Percentiles rank a stretch among this genome's conserved stretches.
Conservation (phyloP, 2,797 vertebrate species). For the Intellagama lesueurii region DNA sequence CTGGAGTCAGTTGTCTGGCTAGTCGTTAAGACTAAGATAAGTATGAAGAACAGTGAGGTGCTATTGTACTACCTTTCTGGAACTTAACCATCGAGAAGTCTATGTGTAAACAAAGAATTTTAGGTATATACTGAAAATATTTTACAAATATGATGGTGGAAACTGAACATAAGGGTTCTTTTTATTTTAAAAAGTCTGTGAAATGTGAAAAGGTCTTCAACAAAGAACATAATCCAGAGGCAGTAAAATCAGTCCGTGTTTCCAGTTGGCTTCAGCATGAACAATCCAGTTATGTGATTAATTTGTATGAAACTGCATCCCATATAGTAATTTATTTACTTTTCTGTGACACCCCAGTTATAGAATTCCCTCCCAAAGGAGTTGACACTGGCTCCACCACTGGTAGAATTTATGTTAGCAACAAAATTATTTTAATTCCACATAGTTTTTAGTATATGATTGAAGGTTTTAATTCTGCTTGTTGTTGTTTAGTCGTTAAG, state of each 20-base stretch:
- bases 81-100: slow-evolving; percentile 74
- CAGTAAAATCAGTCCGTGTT: slow-evolving; percentile 5
- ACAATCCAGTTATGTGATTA: neutral
- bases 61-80: slow-evolving; percentile 75
- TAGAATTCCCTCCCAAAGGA: neutral
- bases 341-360: neutral
- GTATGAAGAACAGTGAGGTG: slow-evolving; percentile 78
- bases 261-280: neutral
- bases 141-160: slow-evolving; percentile 67
- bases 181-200: slow-evolving; percentile 48
- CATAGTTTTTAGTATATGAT: neutral
- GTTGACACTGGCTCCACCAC: neutral
- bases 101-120: slow-evolving; percentile 76
- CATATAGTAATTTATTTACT: slow-evolving; percentile 8
- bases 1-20: slow-evolving; percentile 86
- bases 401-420: neutral
- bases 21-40: slow-evolving; percentile 85
- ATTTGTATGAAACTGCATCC: neutral
- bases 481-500: neutral
- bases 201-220: slow-evolving; percentile 13
- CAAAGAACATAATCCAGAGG: neutral
- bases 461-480: neutral
- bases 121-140: slow-evolving; percentile 73
- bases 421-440: no score
- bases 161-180: slow-evolving; percentile 57